Conservation (phyloP, 2,888 invertebrate genomes). For the Drosophila monieri region DNA sequence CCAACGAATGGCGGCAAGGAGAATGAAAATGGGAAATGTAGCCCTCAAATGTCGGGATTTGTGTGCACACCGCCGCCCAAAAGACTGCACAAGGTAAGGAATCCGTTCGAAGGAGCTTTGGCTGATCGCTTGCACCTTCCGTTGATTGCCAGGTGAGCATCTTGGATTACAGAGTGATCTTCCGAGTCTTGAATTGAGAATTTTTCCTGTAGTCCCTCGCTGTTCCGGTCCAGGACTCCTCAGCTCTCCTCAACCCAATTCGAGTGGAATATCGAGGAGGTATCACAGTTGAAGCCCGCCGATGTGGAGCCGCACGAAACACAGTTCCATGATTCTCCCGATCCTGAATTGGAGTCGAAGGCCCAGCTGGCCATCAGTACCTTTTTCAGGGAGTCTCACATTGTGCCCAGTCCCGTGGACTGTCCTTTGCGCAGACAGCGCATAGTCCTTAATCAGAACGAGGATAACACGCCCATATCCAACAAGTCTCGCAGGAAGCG, state of each 20-base stretch:
- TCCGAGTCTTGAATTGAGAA: background rate
- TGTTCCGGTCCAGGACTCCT: conserved; percentile 81
- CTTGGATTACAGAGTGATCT: background rate
- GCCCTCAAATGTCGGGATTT: conserved; percentile 52
- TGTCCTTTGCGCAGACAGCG: conserved; percentile 82
- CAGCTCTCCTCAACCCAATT: conserved; percentile 85
- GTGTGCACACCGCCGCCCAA: conserved; percentile 85
- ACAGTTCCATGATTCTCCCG: conserved; percentile 85
- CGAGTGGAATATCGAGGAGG: conserved; percentile 88
- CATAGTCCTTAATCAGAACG: conserved; percentile 74
- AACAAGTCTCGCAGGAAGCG: conserved; percentile 71
- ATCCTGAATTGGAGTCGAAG: conserved; percentile 86
- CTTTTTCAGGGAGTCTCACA: conserved; percentile 83
- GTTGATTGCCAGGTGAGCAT: conserved; percentile 84
- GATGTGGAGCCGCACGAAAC: conserved; percentile 86
- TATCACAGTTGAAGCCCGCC: conserved; percentile 87
- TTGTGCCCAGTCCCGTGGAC: conserved; percentile 83
- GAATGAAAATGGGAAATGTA: conserved; percentile 46
- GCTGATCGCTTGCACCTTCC: conserved; percentile 87
- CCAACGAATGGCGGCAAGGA: conserved; percentile 63
- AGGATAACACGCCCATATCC: conserved; percentile 77
- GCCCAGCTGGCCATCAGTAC: conserved; percentile 87
- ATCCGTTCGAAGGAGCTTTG: conserved; percentile 87
- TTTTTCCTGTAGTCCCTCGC: conserved; percentile 75
- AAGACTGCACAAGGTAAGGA: conserved; percentile 85